Base-by-base conservation (phyloP, 2,113 vertebrate genomes). In the Brienomyrus brachyistius region DNA sequence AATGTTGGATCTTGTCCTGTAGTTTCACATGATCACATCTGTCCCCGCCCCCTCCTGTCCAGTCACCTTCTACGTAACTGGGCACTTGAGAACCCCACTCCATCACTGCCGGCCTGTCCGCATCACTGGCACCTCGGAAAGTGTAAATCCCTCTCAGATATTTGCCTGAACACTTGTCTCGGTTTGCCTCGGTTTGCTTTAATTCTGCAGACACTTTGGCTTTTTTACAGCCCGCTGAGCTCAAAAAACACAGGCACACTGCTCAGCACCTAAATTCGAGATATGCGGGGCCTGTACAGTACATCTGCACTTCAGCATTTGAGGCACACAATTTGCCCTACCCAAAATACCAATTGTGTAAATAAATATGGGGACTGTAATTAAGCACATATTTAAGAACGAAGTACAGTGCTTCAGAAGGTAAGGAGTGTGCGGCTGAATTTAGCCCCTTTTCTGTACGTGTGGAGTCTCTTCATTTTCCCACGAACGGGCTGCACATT, bases 151-250 rank as follows among this genome's bases (percentile, higher is more conserved):
- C 70, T 84, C 15, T 88, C 7, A 59, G 70, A 88, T 48, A 88
- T 88, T 88, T 88, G 52, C 50, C 88, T 77, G 62, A 62, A 87
- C 62, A 87, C 86, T 84, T 74, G 87, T 88, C 90, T 89, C 87
- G 86, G 87, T 89, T 90, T 92, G 91, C 89, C 90, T 92, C 90
- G 89, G 90, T 31, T 31, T 31, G 31, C 88, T 92, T 92, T 91
- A 91, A 93, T 92, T 92, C 91, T 88, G 88, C 89, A 91, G 90
- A 90, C 88, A 89, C 86, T n/a, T 82, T 59, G 88, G 86, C 83
- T 90, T 93, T 56, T 90, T 66, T 77, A 74, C 88, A 88, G 90
- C 85, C 88, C 45, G 80, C 89, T 86, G 83, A 83, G 80, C 23
- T n/a, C 8, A 56, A 15, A 70, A 70, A 19, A 66, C 43, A 87